Percentiles rank a stretch among this genome's conserved stretches.
Evolutionary conservation across 2,113 vertebrate species (phyloP).

Genomic region (Grus americana): DNA sequence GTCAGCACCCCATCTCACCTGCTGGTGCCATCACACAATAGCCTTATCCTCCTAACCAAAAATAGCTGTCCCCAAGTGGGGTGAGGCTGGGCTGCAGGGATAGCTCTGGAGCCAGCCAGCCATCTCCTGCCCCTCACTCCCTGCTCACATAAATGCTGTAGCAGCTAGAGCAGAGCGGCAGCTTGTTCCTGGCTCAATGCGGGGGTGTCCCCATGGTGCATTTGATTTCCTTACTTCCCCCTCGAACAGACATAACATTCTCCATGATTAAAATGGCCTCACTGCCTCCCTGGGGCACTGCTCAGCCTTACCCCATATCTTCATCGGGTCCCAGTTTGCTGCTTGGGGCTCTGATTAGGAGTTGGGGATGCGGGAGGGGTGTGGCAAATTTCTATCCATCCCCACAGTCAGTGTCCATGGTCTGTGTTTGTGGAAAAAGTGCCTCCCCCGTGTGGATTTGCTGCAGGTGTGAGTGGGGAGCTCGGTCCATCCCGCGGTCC

Average conservation of each 20-base stretch:
- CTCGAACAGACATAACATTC: background rate
- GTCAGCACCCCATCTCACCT: background rate
- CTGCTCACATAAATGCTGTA: constrained; percentile 9
- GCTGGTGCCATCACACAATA: constrained; percentile 71
- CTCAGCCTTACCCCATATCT: background rate
- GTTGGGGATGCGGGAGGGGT: background rate
- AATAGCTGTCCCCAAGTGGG: background rate
- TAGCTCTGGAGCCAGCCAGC: background rate
- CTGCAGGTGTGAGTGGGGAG: background rate
- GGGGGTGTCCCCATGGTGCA: background rate
- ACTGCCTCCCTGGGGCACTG: background rate
- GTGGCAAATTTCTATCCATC: background rate
- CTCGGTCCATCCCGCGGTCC: rapidly evolving
- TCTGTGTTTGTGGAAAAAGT: background rate
- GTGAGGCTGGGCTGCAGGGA: background rate
- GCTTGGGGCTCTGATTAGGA: background rate
- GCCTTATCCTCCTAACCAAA: constrained; percentile 75
- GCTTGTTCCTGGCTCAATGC: background rate
- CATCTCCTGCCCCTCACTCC: background rate
- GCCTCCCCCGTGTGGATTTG: background rate
- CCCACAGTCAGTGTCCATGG: background rate
- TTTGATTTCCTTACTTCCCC: background rate
- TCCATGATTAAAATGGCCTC: background rate
- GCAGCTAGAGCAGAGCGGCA: background rate
- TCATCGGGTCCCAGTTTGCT: background rate